Percentiles rank a stretch among this genome's conserved stretches.
These are phyloP conservation scores for Siniperca undulata DNA, from an alignment of 2,797 vertebrate species.

Conservation along the genomic window DNA sequence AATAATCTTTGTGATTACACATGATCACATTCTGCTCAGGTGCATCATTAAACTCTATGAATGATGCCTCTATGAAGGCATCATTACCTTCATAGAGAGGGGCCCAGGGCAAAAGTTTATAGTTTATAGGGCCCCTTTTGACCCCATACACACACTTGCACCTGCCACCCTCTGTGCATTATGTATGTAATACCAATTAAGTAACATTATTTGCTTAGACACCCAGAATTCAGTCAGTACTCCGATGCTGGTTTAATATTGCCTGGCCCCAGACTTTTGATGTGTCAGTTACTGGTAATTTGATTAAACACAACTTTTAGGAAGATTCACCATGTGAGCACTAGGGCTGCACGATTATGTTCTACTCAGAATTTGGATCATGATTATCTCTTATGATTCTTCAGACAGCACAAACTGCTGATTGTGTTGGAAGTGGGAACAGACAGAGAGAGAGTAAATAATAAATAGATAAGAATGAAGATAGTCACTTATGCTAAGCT, in stretches of 20 bases:
- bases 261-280: background rate
- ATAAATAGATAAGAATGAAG: too few species aligned
- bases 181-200: background rate
- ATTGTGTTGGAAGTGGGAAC: too few species aligned
- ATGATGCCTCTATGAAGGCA: background rate
- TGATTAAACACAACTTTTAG: background rate
- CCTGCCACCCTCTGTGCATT: background rate
- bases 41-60: background rate
- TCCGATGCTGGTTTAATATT: background rate
- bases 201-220: background rate
- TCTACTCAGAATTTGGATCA: background rate
- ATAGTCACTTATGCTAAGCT: too few species aligned
- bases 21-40: background rate
- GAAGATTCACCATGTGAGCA: background rate
- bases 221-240: background rate
- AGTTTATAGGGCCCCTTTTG: background rate
- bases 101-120: background rate
- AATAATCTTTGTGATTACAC: slow-evolving; percentile 48
- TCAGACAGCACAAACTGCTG: too few species aligned
- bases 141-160: background rate
- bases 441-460: too few species aligned
- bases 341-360: background rate
- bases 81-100: background rate
- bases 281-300: background rate
- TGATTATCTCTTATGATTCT: too few species aligned